Percentiles rank a stretch among this genome's conserved stretches.
These are phyloP conservation scores for Argopecten irradians DNA, from an alignment of 1,140 invertebrate species.

Conservation along the genomic window DNA sequence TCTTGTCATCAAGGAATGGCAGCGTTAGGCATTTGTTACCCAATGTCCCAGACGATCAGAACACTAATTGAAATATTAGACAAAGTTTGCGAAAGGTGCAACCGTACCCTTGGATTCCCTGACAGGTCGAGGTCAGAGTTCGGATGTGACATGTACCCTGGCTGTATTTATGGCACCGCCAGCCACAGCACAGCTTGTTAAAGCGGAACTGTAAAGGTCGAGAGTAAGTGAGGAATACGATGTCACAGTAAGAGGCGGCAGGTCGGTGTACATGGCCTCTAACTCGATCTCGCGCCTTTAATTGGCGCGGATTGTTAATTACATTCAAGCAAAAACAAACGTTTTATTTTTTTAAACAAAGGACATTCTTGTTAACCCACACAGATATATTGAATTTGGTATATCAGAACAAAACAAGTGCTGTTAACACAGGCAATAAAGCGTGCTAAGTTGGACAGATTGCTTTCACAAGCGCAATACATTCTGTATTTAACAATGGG, in stretches of 20 bases:
- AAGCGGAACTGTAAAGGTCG: neutral
- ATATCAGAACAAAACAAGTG: neutral
- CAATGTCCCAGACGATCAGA: neutral
- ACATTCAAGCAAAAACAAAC: neutral
- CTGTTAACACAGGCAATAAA: too few relatives aligned
- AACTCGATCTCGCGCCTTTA: slow-evolving; percentile 15
- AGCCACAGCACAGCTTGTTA: slow-evolving; percentile 6
- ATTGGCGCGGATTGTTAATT: neutral
- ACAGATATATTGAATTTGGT: neutral
- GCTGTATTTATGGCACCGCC: neutral
- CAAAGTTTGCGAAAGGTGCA: slow-evolving; percentile 15
- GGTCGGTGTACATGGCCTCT: neutral
- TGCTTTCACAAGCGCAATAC: too few relatives aligned
- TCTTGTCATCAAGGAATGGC: neutral
- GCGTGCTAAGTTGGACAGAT: too few relatives aligned
- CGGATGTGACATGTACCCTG: neutral
- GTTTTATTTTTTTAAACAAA: neutral
- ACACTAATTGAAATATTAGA: slow-evolving; percentile 11
- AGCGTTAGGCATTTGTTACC: neutral
- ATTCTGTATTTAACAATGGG: too few relatives aligned
- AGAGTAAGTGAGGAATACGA: neutral
- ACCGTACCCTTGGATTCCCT: neutral
- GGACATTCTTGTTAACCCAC: neutral
- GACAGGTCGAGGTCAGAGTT: neutral
- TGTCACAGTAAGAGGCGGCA: neutral